Percentiles rank a stretch among this genome's conserved stretches.
These are phyloP conservation scores for Alethe diademata DNA, from an alignment of 2,113 vertebrate genomes.

Conservation along the genomic window DNA sequence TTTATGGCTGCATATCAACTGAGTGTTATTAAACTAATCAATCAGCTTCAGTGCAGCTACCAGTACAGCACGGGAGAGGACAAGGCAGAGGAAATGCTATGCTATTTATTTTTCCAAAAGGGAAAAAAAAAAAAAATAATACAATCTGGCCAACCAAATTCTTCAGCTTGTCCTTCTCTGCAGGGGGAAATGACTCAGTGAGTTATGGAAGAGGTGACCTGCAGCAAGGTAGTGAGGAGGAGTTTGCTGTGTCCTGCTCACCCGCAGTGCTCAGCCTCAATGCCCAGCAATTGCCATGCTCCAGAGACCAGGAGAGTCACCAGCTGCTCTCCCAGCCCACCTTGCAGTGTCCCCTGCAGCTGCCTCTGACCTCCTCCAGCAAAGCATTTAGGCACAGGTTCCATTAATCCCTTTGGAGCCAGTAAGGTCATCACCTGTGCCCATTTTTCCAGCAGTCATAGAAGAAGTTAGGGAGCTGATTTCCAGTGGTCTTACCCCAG, in stretches of 20 bases:
- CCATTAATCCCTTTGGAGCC: neutral
- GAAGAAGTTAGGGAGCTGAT: neutral
- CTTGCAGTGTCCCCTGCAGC: neutral
- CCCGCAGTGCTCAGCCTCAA: neutral
- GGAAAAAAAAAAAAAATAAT: neutral
- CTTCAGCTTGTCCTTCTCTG: neutral
- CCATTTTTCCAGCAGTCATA: neutral
- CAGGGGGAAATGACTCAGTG: neutral
- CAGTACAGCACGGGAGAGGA: neutral
- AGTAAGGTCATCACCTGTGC: neutral
- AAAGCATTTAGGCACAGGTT: neutral
- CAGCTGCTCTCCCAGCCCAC: neutral
- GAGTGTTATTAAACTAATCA: constrained; percentile 71
- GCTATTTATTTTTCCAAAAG: constrained; percentile 16
- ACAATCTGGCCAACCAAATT: neutral
- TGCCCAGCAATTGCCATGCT: neutral
- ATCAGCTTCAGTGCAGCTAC: constrained; percentile 62
- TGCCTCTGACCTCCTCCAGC: neutral
- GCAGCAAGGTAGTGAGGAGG: neutral
- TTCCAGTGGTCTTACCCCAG: neutral
- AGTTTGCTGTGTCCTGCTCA: neutral
- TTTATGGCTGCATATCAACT: constrained; percentile 70
- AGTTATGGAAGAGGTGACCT: constrained; percentile 21
- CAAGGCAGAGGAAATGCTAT: constrained; percentile 28
- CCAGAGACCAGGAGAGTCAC: neutral